Conservation (phyloP, 2,797 vertebrate genomes). For the Pangasius sanitwongsei region DNA sequence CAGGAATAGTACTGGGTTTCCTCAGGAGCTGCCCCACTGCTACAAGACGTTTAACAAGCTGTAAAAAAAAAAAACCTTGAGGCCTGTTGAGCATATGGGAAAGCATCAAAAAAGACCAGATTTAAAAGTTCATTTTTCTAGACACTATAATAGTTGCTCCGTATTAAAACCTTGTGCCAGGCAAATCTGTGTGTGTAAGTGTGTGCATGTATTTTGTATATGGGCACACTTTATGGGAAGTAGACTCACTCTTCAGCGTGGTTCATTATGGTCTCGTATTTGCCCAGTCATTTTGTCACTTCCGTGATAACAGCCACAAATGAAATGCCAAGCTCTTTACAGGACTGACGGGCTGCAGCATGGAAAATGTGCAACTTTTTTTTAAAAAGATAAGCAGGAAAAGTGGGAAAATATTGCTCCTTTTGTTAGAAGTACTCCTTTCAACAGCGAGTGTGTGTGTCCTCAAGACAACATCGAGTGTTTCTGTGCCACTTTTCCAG, state of each 20-base stretch:
- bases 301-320: constrained; percentile 66
- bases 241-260: constrained; percentile 65
- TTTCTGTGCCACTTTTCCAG: neutral
- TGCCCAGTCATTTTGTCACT: constrained; percentile 70
- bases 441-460: constrained; percentile 3
- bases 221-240: constrained; percentile 63
- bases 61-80: constrained; percentile 72
- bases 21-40: constrained; percentile 66
- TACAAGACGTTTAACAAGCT: constrained; percentile 84
- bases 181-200: constrained; percentile 54
- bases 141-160: constrained; percentile 74
- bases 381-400: constrained; percentile 53
- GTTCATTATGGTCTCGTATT: constrained; percentile 78
- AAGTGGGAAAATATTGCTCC: constrained; percentile 50
- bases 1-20: constrained; percentile 45
- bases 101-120: constrained; percentile 75
- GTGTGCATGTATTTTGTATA: constrained; percentile 37
- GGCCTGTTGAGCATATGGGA: constrained; percentile 83
- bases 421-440: constrained; percentile 43
- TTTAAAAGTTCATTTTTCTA: constrained; percentile 83
- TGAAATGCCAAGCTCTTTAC: constrained; percentile 65
- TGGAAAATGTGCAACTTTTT: constrained; percentile 51
- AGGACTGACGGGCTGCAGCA: constrained; percentile 49
- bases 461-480: neutral
- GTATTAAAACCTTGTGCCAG: constrained; percentile 80